A percentile compares a stretch with the other conserved stretches of the same genome.
Conservation (phyloP, 2,797 vertebrate genomes). For the Leuciscus waleckii region DNA sequence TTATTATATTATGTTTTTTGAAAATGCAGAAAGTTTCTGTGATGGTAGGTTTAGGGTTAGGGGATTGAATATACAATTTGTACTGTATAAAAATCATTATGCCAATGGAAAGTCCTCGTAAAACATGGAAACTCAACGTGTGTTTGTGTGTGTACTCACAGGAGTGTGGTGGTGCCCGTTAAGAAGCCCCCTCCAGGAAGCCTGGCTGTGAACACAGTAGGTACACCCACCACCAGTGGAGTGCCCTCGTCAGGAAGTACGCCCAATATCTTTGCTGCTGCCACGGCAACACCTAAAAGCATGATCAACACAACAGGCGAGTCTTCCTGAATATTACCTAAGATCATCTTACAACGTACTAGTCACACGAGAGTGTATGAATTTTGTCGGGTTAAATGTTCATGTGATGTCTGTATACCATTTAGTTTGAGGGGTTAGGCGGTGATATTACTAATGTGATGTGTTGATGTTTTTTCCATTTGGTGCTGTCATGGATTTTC, state of each 20-base stretch:
- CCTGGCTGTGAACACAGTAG: slow-evolving; percentile 94
- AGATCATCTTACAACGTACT: background rate
- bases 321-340: background rate
- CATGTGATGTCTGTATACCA: background rate
- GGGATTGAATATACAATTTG: background rate
- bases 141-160: slow-evolving; percentile 65
- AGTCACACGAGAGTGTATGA: background rate
- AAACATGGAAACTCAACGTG: background rate
- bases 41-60: background rate
- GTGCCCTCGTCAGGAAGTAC: slow-evolving; percentile 88
- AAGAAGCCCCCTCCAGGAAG: slow-evolving; percentile 96
- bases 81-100: background rate
- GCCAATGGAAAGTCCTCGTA: background rate
- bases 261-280: slow-evolving; percentile 95
- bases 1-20: no score
- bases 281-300: slow-evolving; percentile 97
- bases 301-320: slow-evolving; percentile 99
- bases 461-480: background rate
- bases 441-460: background rate
- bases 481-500: background rate
- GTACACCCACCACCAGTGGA: slow-evolving; percentile 85
- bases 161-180: slow-evolving; percentile 97
- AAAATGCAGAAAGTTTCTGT: no score
- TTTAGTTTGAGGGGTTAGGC: background rate
- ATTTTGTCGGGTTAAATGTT: background rate